phyloP scores from a whole-genome alignment of 2,888 invertebrate species.

The Colletes collaris region DNA sequence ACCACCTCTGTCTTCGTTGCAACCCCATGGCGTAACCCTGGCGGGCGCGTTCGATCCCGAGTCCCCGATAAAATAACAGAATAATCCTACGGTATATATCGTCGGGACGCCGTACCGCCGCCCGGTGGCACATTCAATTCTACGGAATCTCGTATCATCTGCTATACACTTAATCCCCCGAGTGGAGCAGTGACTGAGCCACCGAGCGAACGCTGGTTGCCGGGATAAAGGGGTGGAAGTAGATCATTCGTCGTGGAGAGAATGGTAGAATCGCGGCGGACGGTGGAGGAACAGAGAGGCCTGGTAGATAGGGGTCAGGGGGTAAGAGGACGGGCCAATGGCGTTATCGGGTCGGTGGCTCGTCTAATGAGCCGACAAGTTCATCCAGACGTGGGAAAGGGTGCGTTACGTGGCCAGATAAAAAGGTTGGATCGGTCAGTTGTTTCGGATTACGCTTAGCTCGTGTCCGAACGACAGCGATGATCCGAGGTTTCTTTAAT shows the following conservation, averaged over 20 bases:
- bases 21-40: constrained; percentile 18
- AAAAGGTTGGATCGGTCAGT: constrained; percentile 26
- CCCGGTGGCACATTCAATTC: constrained; percentile 72
- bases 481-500: constrained; percentile 17
- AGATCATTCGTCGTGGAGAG: constrained; percentile 16
- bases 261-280: constrained; percentile 10
- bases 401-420: constrained; percentile 9
- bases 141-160: constrained; percentile 72
- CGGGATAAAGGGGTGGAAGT: no score
- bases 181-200: constrained; percentile 57
- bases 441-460: constrained; percentile 25
- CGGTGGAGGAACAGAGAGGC: constrained; percentile 19
- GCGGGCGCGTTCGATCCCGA: constrained; percentile 61
- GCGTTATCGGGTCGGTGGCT: constrained; percentile 34
- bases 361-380: constrained; percentile 61
- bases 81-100: constrained; percentile 62
- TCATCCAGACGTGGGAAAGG: constrained; percentile 42
- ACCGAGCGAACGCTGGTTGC: constrained; percentile 10
- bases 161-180: constrained; percentile 68
- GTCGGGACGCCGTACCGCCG: constrained; percentile 30
- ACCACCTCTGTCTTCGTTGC: neutral
- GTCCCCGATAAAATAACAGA: constrained; percentile 68
- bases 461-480: neutral
- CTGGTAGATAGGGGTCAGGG: neutral
- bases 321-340: constrained; percentile 32